Base-by-base conservation (phyloP, 2,797 vertebrate species). In the Melanotaenia nigrans region DNA sequence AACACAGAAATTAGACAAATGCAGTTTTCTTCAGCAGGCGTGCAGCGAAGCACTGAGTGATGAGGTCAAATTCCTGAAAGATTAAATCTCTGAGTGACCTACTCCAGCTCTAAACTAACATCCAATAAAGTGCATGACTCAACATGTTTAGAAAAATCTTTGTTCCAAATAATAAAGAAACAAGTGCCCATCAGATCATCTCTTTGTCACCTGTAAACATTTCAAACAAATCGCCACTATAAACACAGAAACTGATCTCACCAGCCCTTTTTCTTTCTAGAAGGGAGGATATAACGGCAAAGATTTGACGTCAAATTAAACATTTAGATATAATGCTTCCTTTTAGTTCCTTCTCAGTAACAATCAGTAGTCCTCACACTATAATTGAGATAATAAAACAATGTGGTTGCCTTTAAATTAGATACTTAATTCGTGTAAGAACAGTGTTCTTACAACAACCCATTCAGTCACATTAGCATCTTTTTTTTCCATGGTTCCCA, bases 51-150 rank as follows among this genome's bases (percentile, higher is more conserved):
- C 65, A 72, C 35, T 55, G 66, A 83, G 55, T 0, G 35, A 80
- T 75, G 68, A 73, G 77, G 82, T 87, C 61, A 77, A 83, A 89
- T 89, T 90, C 85, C 79, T 87, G 54, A 54, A 66, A 89, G 90
- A 90, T 81, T 81, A 81, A 84, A 85, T 85, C 85, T 87, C 71
- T 10, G 51, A 82, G 47, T 75, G 78, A 85, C 84, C 81, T 24
- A 62, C 68, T 71, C 76, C 71, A 54, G 53, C 71, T 67, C 81
- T 78, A 81, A 87, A 79, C 71, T 30, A 71, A 78, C 78, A 62
- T 84, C 71, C 56, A 83, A 76, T 79, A 74, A 86, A 83, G 64
- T 73, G 76, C 73, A 42, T 32, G 85, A 86, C 68, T 72, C 77
- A 61, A 87, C 86, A 61, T 2, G 69, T 78, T 78, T 25, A 11